These are phyloP conservation scores for Beaufortia kweichowensis DNA, from an alignment of 2,113 vertebrate genomes.

Conservation along the genomic window DNA sequence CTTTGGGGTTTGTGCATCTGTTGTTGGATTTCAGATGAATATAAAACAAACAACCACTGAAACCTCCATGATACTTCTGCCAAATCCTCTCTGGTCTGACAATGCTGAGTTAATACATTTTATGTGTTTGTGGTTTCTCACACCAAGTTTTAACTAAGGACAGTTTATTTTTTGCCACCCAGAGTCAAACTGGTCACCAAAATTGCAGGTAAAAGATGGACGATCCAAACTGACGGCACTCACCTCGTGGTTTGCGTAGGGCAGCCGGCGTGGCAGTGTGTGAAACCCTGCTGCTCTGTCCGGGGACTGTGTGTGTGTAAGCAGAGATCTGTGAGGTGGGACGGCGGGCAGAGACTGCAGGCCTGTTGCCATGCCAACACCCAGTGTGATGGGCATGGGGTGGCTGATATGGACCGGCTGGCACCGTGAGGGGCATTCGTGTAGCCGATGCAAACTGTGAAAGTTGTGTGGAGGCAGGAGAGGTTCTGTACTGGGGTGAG, in stretches of 20 bases:
- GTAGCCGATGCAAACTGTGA: slow-evolving; percentile 70
- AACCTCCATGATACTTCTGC: background rate
- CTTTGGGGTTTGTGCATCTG: slow-evolving; percentile 7
- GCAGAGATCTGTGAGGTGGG: slow-evolving; percentile 59
- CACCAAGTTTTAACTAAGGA: too few relatives aligned
- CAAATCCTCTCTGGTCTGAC: too few relatives aligned
- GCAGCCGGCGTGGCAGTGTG: slow-evolving; percentile 66
- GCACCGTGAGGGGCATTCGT: slow-evolving; percentile 72
- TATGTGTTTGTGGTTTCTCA: too few relatives aligned
- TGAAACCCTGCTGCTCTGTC: slow-evolving; percentile 61
- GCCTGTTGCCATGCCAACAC: slow-evolving; percentile 59
- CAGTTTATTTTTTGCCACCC: too few relatives aligned
- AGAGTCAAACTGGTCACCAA: too few relatives aligned
- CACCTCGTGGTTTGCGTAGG: slow-evolving; percentile 67
- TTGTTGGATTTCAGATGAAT: slow-evolving; percentile 25
- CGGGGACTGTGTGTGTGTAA: slow-evolving; percentile 52
- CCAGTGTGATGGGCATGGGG: slow-evolving; percentile 67
- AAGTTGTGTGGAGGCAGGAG: slow-evolving; percentile 65
- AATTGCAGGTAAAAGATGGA: too few relatives aligned
- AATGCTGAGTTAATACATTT: too few relatives aligned
- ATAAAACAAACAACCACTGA: too few relatives aligned
- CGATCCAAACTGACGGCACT: slow-evolving; percentile 34
- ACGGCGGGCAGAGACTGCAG: slow-evolving; percentile 47
- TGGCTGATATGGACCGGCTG: slow-evolving; percentile 73
- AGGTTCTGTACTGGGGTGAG: slow-evolving; percentile 61